phyloP scores from a whole-genome alignment of 2,888 invertebrate genomes.

The Tenthredo distinguenda region DNA sequence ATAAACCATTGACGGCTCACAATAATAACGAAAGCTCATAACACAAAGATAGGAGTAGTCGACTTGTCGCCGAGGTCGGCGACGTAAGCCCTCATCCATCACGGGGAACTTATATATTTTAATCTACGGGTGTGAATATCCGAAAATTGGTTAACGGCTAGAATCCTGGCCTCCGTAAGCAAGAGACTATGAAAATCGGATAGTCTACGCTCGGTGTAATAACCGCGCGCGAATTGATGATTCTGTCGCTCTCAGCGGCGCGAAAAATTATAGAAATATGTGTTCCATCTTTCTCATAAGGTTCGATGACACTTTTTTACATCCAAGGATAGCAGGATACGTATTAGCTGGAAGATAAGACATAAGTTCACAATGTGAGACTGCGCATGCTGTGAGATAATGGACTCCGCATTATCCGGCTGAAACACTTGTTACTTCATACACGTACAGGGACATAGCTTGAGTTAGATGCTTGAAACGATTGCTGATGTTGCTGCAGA shows the following conservation, averaged over 20 bases:
- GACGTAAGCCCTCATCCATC: constrained; percentile 50
- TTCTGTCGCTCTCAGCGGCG: neutral
- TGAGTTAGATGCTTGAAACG: neutral
- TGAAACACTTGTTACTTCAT: neutral
- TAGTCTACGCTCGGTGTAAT: neutral
- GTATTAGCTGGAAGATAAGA: neutral
- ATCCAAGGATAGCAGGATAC: neutral
- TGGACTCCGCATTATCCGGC: neutral
- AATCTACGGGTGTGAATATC: constrained; percentile 5
- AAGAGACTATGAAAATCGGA: neutral
- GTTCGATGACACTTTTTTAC: neutral
- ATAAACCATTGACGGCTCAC: neutral
- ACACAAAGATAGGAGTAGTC: constrained; percentile 36
- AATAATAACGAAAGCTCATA: constrained; percentile 17
- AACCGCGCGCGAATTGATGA: neutral
- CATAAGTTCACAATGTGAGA: neutral
- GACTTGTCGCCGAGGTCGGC: constrained; percentile 41
- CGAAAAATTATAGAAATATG: neutral
- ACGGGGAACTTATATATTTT: constrained; percentile 32
- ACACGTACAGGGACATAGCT: neutral
- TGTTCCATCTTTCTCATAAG: neutral
- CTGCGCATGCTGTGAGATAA: neutral
- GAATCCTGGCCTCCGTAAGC: neutral
- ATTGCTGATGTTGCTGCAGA: neutral
- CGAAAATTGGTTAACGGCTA: neutral